Evolutionary conservation across 2,888 invertebrate species (phyloP).

Genomic region (Zaprionus bogoriensis): DNA sequence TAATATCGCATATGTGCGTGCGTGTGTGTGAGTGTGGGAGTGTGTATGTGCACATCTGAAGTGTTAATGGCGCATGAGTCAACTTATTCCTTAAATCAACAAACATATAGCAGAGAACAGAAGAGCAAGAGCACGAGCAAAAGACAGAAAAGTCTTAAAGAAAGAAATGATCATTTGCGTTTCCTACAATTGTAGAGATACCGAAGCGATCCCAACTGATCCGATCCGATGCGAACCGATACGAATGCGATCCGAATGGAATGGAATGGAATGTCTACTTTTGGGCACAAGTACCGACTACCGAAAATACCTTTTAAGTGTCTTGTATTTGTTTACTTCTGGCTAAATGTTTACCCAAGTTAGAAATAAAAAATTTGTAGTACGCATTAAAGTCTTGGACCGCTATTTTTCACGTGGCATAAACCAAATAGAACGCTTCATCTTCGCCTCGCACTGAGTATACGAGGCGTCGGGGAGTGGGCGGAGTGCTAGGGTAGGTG

Average conservation of each 20-base stretch:
- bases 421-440: conserved; percentile 53
- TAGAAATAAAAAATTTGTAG: conserved; percentile 65
- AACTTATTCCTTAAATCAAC: conserved; percentile 72
- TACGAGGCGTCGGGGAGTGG: conserved; percentile 3
- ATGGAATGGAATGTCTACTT: conserved; percentile 60
- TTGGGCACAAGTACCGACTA: conserved; percentile 68
- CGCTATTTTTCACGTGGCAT: conserved; percentile 71
- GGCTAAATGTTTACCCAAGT: conserved; percentile 70
- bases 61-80: conserved; percentile 70
- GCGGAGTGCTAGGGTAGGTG: conserved; percentile 26
- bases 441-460: too few species aligned
- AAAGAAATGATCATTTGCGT: conserved; percentile 59
- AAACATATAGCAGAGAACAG: conserved; percentile 41
- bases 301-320: conserved; percentile 73
- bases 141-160: conserved; percentile 29
- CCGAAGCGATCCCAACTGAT: conserved; percentile 26
- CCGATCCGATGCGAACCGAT: conserved; percentile 4
- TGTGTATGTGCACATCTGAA: conserved; percentile 56
- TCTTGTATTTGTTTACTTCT: conserved; percentile 73
- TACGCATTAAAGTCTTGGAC: conserved; percentile 67
- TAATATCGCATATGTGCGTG: conserved; percentile 37
- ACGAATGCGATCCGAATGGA: conserved; percentile 1
- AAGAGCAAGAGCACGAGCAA: conserved; percentile 7
- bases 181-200: conserved; percentile 49
- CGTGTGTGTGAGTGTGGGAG: conserved; percentile 32